Base-by-base conservation (phyloP, 2,888 invertebrate species). In the Disparrhopalites patrizii region DNA sequence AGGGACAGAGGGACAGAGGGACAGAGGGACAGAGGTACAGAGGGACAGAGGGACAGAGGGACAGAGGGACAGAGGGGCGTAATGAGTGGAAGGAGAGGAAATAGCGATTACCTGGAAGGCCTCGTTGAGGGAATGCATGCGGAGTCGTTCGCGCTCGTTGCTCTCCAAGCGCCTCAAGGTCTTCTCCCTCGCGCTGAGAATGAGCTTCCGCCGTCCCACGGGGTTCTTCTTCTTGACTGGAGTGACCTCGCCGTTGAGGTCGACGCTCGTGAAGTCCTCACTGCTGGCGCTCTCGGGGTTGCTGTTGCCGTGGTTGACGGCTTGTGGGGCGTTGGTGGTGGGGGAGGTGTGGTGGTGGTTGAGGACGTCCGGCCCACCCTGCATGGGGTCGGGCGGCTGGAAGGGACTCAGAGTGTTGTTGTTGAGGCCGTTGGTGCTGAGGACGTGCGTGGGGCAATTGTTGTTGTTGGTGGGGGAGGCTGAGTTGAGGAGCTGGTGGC, bases 101-200 rank as follows among this genome's bases (percentile, higher is more conserved):
- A 36, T 10, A 36, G 15, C 1, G 18, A 47, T 70, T 69, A 75
- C 75, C 74, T 74, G 74, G 61, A 75, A 75, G 27, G 75, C 75
- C 63, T 75, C 74, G 69, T 75, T 75, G 68, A 75, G 74, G 61
- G 73, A 73, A 68, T 75, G 75, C 75, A 75, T 75, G 52, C 75
- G 69, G 57, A 75, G 72, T 69, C 75, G 64, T 67, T 75, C 75
- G 58, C 75, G 68, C 57, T 75, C 75, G 58, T 75, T 75, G 66
- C 73, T 73, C 63, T 75, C 75, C 28, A 75, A 69, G 65, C 75
- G 68, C 67, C 75, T 66, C 62, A 75, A 62, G 47, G 75, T 75
- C 68, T 75, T 75, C 55, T 75, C 75, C 40, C 74, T 61, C 51
- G 74, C 70, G 69, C 74, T 74, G 63, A 75, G 65, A 66, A 73